Evolutionary conservation across 2,797 vertebrate species (phyloP).

Genomic region (Epinephelus awoara): DNA sequence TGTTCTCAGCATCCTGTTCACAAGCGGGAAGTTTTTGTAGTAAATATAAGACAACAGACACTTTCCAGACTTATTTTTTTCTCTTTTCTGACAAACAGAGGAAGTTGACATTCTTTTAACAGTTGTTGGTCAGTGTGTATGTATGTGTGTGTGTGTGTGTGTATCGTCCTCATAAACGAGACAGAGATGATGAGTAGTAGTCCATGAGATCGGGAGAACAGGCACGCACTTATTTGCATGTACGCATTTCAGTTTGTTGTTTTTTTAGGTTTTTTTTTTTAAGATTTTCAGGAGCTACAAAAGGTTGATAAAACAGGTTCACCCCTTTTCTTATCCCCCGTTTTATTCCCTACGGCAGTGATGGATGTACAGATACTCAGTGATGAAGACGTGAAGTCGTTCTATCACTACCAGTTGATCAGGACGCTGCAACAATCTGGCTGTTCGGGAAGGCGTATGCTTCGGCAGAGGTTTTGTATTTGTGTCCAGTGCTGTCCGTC

Average conservation of each 20-base stretch:
- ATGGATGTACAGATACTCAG: slow-evolving; percentile 74
- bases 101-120: slow-evolving; percentile 61
- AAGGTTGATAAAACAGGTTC: slow-evolving; percentile 64
- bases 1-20: slow-evolving; percentile 29
- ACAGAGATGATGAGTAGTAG: slow-evolving; percentile 58
- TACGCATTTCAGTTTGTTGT: slow-evolving; percentile 38
- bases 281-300: slow-evolving; percentile 74
- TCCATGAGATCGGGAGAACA: slow-evolving; percentile 60
- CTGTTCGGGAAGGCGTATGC: slow-evolving; percentile 18
- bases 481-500: slow-evolving; percentile 41
- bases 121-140: slow-evolving; percentile 33
- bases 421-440: slow-evolving; percentile 23
- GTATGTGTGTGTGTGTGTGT: slow-evolving; percentile 8
- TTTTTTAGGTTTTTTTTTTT: slow-evolving; percentile 30
- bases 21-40: slow-evolving; percentile 40
- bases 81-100: slow-evolving; percentile 71
- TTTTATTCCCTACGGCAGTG: slow-evolving; percentile 75
- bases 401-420: slow-evolving; percentile 45
- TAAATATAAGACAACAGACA: slow-evolving; percentile 66
- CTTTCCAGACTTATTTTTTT: slow-evolving; percentile 55
- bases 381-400: slow-evolving; percentile 55
- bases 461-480: slow-evolving; percentile 33
- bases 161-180: slow-evolving; percentile 53
- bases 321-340: slow-evolving; percentile 25
- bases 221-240: slow-evolving; percentile 74